Evolutionary conservation across 2,797 vertebrate genomes (phyloP).

Genomic region (Syncerus caffer): DNA sequence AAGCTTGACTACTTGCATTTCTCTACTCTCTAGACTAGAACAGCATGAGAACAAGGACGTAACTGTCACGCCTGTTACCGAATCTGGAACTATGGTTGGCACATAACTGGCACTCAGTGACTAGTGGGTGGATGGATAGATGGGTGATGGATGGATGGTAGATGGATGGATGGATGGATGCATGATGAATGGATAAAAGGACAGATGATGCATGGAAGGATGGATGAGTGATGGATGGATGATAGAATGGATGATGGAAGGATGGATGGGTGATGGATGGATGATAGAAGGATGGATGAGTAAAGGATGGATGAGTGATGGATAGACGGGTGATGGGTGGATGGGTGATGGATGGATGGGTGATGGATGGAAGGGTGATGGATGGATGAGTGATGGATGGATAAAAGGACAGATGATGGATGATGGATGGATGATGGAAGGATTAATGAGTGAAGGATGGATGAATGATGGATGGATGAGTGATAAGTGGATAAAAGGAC

Average conservation of each 20-base stretch:
- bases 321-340: too few species aligned
- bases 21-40: background rate
- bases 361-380: too few species aligned
- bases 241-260: fast-evolving
- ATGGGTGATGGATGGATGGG: fast-evolving
- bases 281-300: fast-evolving
- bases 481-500: too few species aligned
- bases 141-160: too few species aligned
- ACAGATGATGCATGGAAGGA: too few species aligned
- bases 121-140: background rate
- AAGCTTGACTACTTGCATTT: background rate
- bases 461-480: too few species aligned
- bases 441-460: background rate
- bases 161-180: too few species aligned
- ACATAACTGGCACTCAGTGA: background rate
- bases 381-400: background rate
- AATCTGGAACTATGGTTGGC: background rate
- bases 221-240: too few species aligned
- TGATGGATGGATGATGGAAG: fast-evolving
- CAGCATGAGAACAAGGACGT: background rate
- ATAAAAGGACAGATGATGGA: background rate
- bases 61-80: background rate
- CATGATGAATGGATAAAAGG: too few species aligned
- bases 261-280: background rate
- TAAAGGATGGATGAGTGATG: background rate